Evolutionary conservation across 2,888 invertebrate genomes (phyloP), one percentile per base, ranked within the genome.

Genomic region (Mimas tiliae): DNA sequence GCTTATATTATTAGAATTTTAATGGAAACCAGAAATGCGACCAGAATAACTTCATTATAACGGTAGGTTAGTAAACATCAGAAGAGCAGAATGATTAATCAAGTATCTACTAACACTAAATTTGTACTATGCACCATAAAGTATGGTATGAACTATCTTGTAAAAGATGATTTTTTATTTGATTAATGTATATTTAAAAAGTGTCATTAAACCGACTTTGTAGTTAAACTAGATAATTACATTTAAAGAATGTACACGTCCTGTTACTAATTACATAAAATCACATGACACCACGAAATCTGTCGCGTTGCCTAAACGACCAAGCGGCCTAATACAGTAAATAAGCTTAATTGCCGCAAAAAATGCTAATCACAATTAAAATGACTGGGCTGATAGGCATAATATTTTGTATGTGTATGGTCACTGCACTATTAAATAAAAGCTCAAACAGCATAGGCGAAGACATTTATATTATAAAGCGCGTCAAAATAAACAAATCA

Each of bases 401-500:
- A 16, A 58, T 42, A 42, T 58, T 19, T 42, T 16, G 58, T 19
- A 38, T 38, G 42, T 71, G 58, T 42, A 64, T 74, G 70, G 63
- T 75, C 80, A 76, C 79, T 64, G 64, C 64, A 78, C 78, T 81
- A 80, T 82, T 81, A 84, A 84, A 82, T 70, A 74, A 76, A 89
- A 89, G 88, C 88, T 84, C 84, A 78, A 86, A 78, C 86, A 88
- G 88, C 89, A 79, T 79, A 77, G 74, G 78, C 79, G 71, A 79
- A 80, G 79, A 80, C 76, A 70, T 68, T 74, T 73, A 72, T 72
- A 76, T 67, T 70, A 77, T 76, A 83, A 81, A 74, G 73, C 74
- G 76, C 75, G 76, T 76, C 67, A 73, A 74, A 77, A 38, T 58
- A 58, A 73, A 69, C 70, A 73, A 68, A 69, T 65, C 68, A 62